Percentiles rank a stretch among this genome's conserved stretches.
Conservation (phyloP, 2,888 invertebrate species). For the Lycaena phlaeas region DNA sequence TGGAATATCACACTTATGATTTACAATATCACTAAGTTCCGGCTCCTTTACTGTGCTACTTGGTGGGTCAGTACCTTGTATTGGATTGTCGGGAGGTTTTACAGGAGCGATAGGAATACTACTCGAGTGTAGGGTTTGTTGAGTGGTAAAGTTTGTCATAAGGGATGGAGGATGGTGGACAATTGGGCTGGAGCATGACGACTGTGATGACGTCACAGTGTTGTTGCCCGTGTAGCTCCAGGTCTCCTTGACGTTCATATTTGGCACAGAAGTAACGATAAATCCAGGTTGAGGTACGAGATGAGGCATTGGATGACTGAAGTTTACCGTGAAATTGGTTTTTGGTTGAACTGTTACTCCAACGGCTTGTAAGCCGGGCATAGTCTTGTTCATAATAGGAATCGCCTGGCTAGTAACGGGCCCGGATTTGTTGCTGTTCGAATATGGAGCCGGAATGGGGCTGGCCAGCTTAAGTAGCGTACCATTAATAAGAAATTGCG, state of each 20-base stretch:
- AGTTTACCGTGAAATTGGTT: conserved; percentile 65
- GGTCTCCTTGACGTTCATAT: conserved; percentile 63
- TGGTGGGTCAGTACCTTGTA: conserved; percentile 62
- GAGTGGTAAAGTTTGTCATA: conserved; percentile 47
- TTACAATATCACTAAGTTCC: conserved; percentile 37
- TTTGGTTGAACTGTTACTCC: conserved; percentile 68
- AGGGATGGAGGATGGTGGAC: conserved; percentile 52
- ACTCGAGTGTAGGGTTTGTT: conserved; percentile 52
- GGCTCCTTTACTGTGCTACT: conserved; percentile 61
- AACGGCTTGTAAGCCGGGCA: conserved; percentile 54
- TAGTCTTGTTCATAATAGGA: conserved; percentile 58
- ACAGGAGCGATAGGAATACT: conserved; percentile 64
- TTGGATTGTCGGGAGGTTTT: conserved; percentile 62
- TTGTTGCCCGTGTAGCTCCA: conserved; percentile 54
- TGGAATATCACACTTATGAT: conserved; percentile 58
- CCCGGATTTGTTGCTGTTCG: conserved; percentile 46
- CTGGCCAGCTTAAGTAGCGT: conserved; percentile 62
- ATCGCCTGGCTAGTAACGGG: conserved; percentile 51
- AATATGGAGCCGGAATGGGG: conserved; percentile 45
- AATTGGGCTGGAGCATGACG: conserved; percentile 46
- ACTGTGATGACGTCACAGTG: conserved; percentile 39
- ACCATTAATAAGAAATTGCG: conserved; percentile 66
- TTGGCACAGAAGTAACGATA: conserved; percentile 70
- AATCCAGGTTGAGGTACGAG: conserved; percentile 62
- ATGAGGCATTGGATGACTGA: conserved; percentile 50